These are phyloP conservation scores for Diadegma fenestrale DNA, from an alignment of 2,888 invertebrate genomes.

Conservation along the genomic window DNA sequence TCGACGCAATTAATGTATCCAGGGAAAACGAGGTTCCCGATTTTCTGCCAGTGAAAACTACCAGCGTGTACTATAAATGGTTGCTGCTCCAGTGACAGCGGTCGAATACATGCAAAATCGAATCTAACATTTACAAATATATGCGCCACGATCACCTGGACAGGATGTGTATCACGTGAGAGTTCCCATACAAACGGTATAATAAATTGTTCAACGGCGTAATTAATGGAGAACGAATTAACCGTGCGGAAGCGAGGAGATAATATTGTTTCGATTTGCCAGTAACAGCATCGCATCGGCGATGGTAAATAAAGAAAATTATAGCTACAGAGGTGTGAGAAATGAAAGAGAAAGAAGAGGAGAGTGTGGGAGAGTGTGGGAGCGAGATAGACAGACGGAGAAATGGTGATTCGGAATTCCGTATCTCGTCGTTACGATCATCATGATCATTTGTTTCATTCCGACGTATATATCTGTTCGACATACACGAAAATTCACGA, in stretches of 20 bases:
- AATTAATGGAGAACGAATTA: constrained; percentile 70
- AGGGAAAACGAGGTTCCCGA: constrained; percentile 73
- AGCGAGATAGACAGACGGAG: background rate
- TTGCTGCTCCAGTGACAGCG: constrained; percentile 32
- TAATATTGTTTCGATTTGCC: constrained; percentile 69
- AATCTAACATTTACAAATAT: constrained; percentile 35
- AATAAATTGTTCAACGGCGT: constrained; percentile 68
- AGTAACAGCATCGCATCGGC: constrained; percentile 56
- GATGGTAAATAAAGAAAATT: constrained; percentile 63
- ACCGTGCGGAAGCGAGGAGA: constrained; percentile 65
- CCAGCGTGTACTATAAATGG: constrained; percentile 22
- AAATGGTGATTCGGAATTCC: constrained; percentile 44
- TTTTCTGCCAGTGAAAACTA: constrained; percentile 47
- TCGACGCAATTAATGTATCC: constrained; percentile 76
- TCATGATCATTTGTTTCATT: constrained; percentile 51
- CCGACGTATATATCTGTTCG: constrained; percentile 29
- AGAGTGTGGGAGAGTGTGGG: background rate
- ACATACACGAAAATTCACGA: constrained; percentile 18
- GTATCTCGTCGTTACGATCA: constrained; percentile 59
- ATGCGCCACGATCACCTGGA: constrained; percentile 35
- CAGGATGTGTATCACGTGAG: constrained; percentile 57
- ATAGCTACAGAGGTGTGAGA: constrained; percentile 33
- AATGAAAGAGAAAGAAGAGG: constrained; percentile 30
- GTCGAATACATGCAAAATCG: constrained; percentile 23
- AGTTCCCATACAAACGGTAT: constrained; percentile 47